Percentiles rank a stretch among this genome's conserved stretches.
Conservation (phyloP, 2,797 vertebrate species). For the Muraenolepis orangiensis region DNA sequence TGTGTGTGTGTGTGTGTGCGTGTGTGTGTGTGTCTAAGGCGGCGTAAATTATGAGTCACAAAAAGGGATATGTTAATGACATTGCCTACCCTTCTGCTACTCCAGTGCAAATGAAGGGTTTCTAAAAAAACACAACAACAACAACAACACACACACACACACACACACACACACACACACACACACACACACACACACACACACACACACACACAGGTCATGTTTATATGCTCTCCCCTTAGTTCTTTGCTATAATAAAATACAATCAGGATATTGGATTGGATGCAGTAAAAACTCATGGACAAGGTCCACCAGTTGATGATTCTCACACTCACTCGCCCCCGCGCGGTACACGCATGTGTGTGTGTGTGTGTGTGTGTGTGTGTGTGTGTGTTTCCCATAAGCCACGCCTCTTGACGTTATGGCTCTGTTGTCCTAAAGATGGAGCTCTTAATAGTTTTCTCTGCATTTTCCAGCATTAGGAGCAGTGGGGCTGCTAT, state of each 20-base stretch:
- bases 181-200: background rate
- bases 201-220: background rate
- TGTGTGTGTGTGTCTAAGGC: background rate
- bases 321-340: background rate
- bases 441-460: background rate
- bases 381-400: background rate
- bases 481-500: no score
- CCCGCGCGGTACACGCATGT: background rate
- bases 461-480: no score
- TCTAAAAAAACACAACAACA: background rate
- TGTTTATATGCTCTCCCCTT: background rate
- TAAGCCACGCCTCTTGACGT: background rate
- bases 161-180: background rate
- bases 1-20: no score
- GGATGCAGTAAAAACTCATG: no score
- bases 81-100: constrained; percentile 1
- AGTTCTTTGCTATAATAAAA: background rate
- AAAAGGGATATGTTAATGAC: constrained; percentile 17
- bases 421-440: background rate
- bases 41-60: background rate
- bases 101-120: constrained; percentile 3
- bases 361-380: background rate
- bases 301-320: background rate
- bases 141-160: background rate
- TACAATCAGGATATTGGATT: constrained; percentile 4